Base-by-base conservation (phyloP, 2,113 vertebrate species). In the Ageneiosus marmoratus region DNA sequence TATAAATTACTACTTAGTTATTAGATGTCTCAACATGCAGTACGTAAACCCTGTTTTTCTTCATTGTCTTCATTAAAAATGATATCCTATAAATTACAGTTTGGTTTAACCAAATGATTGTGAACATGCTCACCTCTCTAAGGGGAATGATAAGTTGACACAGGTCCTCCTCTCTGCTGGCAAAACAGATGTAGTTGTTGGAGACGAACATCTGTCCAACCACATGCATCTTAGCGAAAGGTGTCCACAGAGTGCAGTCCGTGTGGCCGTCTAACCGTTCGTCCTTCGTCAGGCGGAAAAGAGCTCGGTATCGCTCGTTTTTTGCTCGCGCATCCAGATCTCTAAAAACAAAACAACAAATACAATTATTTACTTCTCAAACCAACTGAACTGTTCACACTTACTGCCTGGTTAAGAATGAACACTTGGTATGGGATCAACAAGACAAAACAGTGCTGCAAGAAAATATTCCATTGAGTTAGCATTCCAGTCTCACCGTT, bases 121-220 rank as follows among this genome's bases (percentile, higher is more conserved):
- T 32, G 63, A 50, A 50, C 2, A 6, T 5, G 13, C 79, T 63
- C 41, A 98, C 98, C 96, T 99, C 98, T 88, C 98, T 91, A 65
- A 99, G 95, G 0, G 98, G 98, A 85, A 99, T 97, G 89, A 99
- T 98, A 37, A 99, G 96, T 76, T 96, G 95, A 91, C 98, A 99
- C 0, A 96, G 92, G 3, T 98, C 97, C 73, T 97, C 97, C 72
- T 97, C 96, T 69, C 94, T 94, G 92, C 98, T 99, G 90, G 95
- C 95, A 27, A 99, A 99, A 88, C 98, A 99, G 89, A 99, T 96
- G 89, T 99, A 99, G 88, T 97, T 98, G 91, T 96, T 96, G 89
- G 98, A 99, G 90, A 99, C 97, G 90, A 97, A 99, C 93, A 99
- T 97, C 92, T 98, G 97, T 24, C 98, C 98, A 0, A 95, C 93